phyloP scores from a whole-genome alignment of 2,797 vertebrate species.

The Phalloptychus januarius region DNA sequence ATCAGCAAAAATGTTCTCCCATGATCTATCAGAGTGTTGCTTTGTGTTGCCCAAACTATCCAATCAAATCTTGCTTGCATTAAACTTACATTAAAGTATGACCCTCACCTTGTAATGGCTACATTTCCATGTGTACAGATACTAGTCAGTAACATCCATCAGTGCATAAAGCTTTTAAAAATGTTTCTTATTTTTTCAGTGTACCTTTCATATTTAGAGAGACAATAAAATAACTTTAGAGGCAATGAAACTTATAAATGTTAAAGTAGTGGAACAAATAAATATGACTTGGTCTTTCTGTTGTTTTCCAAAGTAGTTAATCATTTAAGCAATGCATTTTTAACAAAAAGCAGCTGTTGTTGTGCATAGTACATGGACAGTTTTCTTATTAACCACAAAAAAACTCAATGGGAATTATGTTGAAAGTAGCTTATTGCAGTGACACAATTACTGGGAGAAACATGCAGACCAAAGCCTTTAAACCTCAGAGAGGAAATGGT shows the following conservation, averaged over 20 bases:
- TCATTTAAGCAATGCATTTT: not conserved
- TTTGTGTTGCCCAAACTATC: not conserved
- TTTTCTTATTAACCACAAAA: not conserved
- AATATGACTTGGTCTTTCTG: not conserved
- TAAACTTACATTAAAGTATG: not conserved
- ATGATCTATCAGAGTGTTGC: not conserved
- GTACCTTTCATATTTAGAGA: not conserved
- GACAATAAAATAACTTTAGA: not conserved
- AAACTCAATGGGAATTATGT: not conserved
- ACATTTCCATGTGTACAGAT: not conserved
- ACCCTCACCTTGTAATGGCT: not conserved
- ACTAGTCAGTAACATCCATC: not conserved
- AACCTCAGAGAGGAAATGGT: not conserved
- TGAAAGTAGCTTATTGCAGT: not conserved
- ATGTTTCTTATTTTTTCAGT: not conserved
- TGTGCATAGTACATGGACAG: not conserved
- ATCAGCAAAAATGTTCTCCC: not conserved
- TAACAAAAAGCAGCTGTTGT: not conserved
- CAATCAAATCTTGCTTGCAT: not conserved
- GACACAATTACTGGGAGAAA: not conserved
- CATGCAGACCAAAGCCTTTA: not conserved
- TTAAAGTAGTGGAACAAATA: not conserved
- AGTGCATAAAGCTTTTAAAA: not conserved
- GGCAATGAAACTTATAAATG: not conserved
- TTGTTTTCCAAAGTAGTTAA: not conserved